Base-by-base conservation (phyloP, 2,888 invertebrate genomes). In the Lacanobia oleracea region DNA sequence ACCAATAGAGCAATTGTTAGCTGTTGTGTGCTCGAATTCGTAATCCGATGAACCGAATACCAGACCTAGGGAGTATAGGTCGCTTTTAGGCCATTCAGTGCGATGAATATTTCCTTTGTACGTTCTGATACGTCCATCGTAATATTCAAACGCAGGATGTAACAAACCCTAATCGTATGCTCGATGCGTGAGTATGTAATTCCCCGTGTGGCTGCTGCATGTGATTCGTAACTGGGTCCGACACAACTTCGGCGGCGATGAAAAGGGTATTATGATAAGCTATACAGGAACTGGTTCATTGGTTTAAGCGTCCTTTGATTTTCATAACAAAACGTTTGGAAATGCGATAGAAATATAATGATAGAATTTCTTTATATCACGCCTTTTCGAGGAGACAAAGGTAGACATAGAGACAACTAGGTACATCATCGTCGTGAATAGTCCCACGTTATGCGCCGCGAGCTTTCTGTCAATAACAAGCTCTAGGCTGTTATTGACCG, bases 161-260 rank as follows among this genome's bases (percentile, higher is more conserved):
- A 59, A 72, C 50, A n/a, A 72, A 62, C 43, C 27, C 18, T 56
- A 56, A 71, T 48, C 16, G 73, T 12, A 6, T 37, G 40, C 16
- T 60, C 60, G n/a, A 56, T 54, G 40, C 21, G 27, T 27, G 27
- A 27, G 27, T 59, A 14, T 16, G 6, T 33, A 33, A 33, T 33
- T 33, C 33, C 33, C 5, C 16, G 72, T 10, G 5, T 33, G 37
- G 16, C 40, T 5, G 23, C 23, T 61, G 73, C 56, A 56, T 21
- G 27, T 43, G 27, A 27, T 33, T n/a, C 16, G 21, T 72, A 79
- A 75, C 21, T 27, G 23, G 40, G 23, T 60, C 48, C 21, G 60
- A 4, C 45, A 14, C 57, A 21, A 61, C 8, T 54, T 54, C 14
- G 43, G 16, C 14, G 16, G 14, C 43, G 37, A n/a, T 33, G 43